These are phyloP conservation scores for Adelognathus sp. DNA, from an alignment of 2,888 invertebrate genomes.

Conservation along the genomic window DNA sequence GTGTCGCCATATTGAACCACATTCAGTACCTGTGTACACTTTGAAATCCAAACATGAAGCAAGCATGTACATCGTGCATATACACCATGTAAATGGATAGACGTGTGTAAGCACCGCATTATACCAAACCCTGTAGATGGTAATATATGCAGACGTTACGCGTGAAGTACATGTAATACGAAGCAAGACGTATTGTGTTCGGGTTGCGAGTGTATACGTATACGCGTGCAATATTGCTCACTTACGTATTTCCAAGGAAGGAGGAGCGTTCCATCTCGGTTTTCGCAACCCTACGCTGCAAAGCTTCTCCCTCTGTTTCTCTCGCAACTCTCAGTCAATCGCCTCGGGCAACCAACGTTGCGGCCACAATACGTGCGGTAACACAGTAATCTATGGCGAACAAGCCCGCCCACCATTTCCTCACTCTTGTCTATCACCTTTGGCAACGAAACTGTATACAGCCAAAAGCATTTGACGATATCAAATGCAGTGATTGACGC, in stretches of 20 bases:
- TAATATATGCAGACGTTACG: not conserved
- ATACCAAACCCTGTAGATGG: not conserved
- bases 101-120: not conserved
- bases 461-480: constrained; percentile 63
- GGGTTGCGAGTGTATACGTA: not conserved
- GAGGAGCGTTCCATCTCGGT: constrained; percentile 27
- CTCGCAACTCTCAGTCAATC: not conserved
- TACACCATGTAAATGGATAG: constrained; percentile 2
- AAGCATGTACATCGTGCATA: not conserved
- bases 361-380: constrained; percentile 60
- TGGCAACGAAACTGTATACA: constrained; percentile 20
- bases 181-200: constrained; percentile 4
- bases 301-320: constrained; percentile 1
- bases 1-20: constrained; percentile 16
- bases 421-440: constrained; percentile 3
- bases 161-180: constrained; percentile 1
- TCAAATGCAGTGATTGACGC: constrained; percentile 71
- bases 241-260: constrained; percentile 14
- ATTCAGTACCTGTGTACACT: not conserved
- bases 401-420: constrained; percentile 40
- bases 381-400: constrained; percentile 65
- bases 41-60: not conserved
- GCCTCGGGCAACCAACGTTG: constrained; percentile 37
- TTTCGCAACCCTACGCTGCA: constrained; percentile 11
- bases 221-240: constrained; percentile 7